Evolutionary conservation across 2,888 invertebrate genomes (phyloP), one percentile per base, ranked within the genome.

Genomic region (Auanema sp.): DNA sequence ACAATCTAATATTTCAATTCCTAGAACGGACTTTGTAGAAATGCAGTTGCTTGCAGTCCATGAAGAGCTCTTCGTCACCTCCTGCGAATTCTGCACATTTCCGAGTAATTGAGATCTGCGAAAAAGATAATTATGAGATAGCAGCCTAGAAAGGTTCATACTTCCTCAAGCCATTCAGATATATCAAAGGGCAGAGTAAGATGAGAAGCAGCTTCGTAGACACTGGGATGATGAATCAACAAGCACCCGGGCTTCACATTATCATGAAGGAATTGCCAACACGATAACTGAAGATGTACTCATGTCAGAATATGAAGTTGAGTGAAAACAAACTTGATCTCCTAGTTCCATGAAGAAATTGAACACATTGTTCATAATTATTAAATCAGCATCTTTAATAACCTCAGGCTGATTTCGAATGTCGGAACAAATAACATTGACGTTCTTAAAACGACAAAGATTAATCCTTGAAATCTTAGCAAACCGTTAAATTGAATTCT

Each of bases 311-410:
- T 50, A 11, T 2, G 18, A n/a, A 18, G 43, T 44, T 21, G 6
- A 24, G 2, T 5, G 6, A 10, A 5, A 33, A 33, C 42, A 47
- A 11, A 84, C 87, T 79, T 90, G 90, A 61, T 87, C 86, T 41
- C 87, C 86, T 60, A 84, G 81, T 49, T 88, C 84, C 64, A 89
- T 85, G 85, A 90, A 90, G 81, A 90, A 90, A 77, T 90, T 89
- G 79, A 90, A 88, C 1, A 89, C 88, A 84, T 90, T 90, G 74
- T 90, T 88, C 60, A 90, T 84, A 25, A 90, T 84, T 58, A 90
- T 85, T 0, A 88, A 85, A 83, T 90, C 87, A 14, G 89, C 88
- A 62, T 84, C 83, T 62, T 85, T 76, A 18, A 90, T 82, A 41
- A 89, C 79, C 65, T 89, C 88, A 66, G 85, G 83, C 65, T 86